Evolutionary conservation across 2,113 vertebrate genomes (phyloP), one percentile per base, ranked within the genome.

Genomic region (Paramisgurnus dabryanus): DNA sequence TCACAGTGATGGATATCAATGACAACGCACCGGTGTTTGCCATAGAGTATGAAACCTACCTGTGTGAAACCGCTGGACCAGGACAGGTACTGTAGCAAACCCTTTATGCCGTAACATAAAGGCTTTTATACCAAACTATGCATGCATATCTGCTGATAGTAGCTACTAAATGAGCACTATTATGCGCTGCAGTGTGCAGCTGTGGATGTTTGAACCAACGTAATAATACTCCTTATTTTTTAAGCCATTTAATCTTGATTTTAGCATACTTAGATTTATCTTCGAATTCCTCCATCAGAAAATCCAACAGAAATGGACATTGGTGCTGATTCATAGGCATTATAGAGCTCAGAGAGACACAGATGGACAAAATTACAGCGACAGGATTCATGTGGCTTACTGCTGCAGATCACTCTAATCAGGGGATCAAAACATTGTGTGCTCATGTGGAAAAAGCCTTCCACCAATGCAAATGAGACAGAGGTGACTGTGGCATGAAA

Each of bases 11-110:
- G 64, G 95, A 96, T 78, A 93, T 95, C 67, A 96, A 96, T 67
- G 95, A 96, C 86, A 96, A 96, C 0, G 94, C 95, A 3, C 95
- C 95, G 0, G 93, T 95, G 76, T 96, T 96, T 86, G 95, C 95
- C 58, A 94, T 92, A 87, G 95, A 96, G 7, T 96, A 96, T 47
- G 95, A 96, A 80, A 94, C 95, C 43, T 95, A 92, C 0, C 92
- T 96, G 4, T 96, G 95, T 87, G 95, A 96, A 89, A 94, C 92
- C 43, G 89, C 92, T 75, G 90, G 90, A 5, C 88, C 93, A 12
- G 95, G 95, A 64, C 92, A 96, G 93, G 95, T 96, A 87, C 82
- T 45, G 43, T 43, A 6, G 9, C 15, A 10, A 12, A 53, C 75
- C 22, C 17, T 55, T 72, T n/a, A n/a, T 18, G 41, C 18, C 64